Conservation (phyloP, 2,888 invertebrate species). For the Pegoplata infirma region DNA sequence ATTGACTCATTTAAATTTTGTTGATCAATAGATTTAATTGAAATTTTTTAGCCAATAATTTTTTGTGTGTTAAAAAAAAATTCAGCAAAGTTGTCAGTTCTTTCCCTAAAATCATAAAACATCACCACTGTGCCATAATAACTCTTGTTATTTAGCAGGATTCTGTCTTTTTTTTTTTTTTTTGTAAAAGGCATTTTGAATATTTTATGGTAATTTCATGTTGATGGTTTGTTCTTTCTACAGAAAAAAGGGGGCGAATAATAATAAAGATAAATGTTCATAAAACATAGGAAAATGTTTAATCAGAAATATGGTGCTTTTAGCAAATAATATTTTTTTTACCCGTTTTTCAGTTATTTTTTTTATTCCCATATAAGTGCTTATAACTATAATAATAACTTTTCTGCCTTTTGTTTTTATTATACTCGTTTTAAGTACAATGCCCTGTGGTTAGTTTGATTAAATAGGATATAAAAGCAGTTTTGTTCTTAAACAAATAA, state of each 20-base stretch:
- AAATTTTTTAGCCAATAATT: no score
- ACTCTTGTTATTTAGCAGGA: not conserved
- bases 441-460: not conserved
- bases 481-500: no score
- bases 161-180: not conserved
- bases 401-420: not conserved
- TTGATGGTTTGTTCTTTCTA: not conserved
- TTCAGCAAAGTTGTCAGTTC: no score
- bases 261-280: conserved; percentile 1
- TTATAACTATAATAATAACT: not conserved
- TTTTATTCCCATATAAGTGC: not conserved
- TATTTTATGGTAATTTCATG: conserved; percentile 43
- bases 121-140: not conserved
- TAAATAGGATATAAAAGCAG: no score
- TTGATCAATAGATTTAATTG: no score
- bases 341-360: not conserved
- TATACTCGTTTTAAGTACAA: not conserved
- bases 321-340: not conserved
- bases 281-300: conserved; percentile 1
- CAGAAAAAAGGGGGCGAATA: not conserved
- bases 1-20: no score
- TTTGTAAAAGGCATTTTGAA: conserved; percentile 28
- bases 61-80: no score
- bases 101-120: no score
- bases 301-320: conserved; percentile 7